phyloP scores from a whole-genome alignment of 1,140 invertebrate genomes.

The Pinna nobilis region DNA sequence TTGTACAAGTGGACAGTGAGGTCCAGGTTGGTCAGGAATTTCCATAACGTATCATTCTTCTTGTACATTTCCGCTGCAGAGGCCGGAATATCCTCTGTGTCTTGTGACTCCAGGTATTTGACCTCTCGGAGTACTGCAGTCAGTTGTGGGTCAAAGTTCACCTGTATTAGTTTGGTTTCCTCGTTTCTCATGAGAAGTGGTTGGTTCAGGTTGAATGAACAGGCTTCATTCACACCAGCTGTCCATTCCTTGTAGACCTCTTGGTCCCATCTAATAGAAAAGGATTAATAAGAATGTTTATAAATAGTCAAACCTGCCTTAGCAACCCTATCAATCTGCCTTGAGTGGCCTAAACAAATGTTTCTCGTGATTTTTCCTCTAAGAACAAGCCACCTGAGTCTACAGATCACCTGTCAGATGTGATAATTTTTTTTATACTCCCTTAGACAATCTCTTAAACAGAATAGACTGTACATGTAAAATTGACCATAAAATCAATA shows the following conservation, averaged over 20 bases:
- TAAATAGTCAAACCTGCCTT: too few relatives aligned
- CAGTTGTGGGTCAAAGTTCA: constrained; percentile 77
- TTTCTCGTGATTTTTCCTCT: too few relatives aligned
- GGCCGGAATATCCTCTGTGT: constrained; percentile 72
- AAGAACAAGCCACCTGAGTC: too few relatives aligned
- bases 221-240: constrained; percentile 73
- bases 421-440: too few relatives aligned
- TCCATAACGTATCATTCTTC: constrained; percentile 73
- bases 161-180: constrained; percentile 71
- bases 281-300: too few relatives aligned
- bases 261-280: constrained; percentile 70
- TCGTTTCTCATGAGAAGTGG: constrained; percentile 73
- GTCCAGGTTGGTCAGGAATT: constrained; percentile 74
- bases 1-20: constrained; percentile 79
- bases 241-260: constrained; percentile 75
- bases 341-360: too few relatives aligned
- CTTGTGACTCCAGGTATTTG: constrained; percentile 74
- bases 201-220: constrained; percentile 74
- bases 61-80: constrained; percentile 71
- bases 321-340: too few relatives aligned
- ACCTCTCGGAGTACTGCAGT: constrained; percentile 76
- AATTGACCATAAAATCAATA: too few relatives aligned
- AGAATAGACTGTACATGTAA: too few relatives aligned
- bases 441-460: too few relatives aligned
- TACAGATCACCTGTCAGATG: too few relatives aligned